Percentiles rank a stretch among this genome's conserved stretches.
These are phyloP conservation scores for Scortum barcoo DNA, from an alignment of 2,113 vertebrate genomes.

Conservation along the genomic window DNA sequence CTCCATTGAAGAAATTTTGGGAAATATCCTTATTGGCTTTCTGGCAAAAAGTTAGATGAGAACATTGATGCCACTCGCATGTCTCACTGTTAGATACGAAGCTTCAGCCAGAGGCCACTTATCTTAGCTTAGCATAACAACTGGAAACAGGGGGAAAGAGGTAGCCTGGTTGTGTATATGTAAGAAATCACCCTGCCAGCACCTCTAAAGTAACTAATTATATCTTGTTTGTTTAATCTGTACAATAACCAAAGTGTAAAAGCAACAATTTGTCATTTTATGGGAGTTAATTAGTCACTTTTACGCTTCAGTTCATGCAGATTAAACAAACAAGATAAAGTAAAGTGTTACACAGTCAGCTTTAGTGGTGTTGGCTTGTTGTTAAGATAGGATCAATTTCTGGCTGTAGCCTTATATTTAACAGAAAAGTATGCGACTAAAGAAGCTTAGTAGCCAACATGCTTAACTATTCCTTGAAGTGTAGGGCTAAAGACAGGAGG, in stretches of 20 bases:
- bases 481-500: neutral
- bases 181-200: neutral
- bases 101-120: neutral
- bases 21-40: no score
- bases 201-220: neutral
- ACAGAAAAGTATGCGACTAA: neutral
- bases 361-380: neutral
- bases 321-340: neutral
- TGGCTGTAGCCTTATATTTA: neutral
- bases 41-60: neutral
- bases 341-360: neutral
- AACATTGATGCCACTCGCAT: neutral
- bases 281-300: no score
- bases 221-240: no score
- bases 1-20: no score
- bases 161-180: neutral
- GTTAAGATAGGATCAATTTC: neutral
- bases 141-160: neutral
- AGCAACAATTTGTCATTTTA: no score
- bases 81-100: neutral
- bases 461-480: neutral
- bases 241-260: no score
- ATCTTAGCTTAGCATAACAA: no score
- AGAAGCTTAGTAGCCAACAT: neutral
- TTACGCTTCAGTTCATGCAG: neutral